These are phyloP conservation scores for Ctenoplectra terminalis DNA, from an alignment of 1,140 invertebrate species.

Conservation along the genomic window DNA sequence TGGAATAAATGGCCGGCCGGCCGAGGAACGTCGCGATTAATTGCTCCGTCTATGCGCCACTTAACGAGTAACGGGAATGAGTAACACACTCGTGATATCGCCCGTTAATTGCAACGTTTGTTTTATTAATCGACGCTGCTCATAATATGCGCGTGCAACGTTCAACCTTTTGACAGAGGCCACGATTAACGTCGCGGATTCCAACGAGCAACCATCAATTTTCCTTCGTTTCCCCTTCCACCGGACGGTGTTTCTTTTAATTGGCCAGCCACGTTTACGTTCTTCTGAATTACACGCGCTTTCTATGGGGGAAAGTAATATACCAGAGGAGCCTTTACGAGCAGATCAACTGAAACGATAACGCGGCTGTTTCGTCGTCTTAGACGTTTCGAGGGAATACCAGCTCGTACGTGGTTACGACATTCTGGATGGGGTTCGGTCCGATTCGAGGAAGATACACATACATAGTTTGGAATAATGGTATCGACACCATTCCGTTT, in stretches of 20 bases:
- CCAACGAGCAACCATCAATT: conserved; percentile 47
- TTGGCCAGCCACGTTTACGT: conserved; percentile 48
- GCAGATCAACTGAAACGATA: conserved; percentile 43
- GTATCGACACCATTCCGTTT: not conserved
- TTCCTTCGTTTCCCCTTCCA: not conserved
- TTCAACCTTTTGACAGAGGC: conserved; percentile 19
- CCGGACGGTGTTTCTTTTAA: conserved; percentile 51
- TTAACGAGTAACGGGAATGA: conserved; percentile 58
- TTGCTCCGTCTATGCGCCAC: conserved; percentile 42
- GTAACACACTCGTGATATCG: conserved; percentile 46
- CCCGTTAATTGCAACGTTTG: conserved; percentile 65
- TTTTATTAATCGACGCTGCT: conserved; percentile 55
- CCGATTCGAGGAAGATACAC: not conserved
- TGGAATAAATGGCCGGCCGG: conserved; percentile 26
- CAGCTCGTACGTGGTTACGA: conserved; percentile 23
- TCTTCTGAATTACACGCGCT: conserved; percentile 23
- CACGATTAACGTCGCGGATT: conserved; percentile 45
- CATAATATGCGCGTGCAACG: not conserved
- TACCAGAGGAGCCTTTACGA: conserved; percentile 43
- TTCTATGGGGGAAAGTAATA: conserved; percentile 38
- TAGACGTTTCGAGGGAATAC: conserved; percentile 13
- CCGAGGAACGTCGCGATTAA: conserved; percentile 54
- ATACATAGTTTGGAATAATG: not conserved
- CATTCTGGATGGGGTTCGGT: not conserved
- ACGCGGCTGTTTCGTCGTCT: conserved; percentile 10